Conservation (phyloP, 2,888 invertebrate species). For the Drosophila mulleri region DNA sequence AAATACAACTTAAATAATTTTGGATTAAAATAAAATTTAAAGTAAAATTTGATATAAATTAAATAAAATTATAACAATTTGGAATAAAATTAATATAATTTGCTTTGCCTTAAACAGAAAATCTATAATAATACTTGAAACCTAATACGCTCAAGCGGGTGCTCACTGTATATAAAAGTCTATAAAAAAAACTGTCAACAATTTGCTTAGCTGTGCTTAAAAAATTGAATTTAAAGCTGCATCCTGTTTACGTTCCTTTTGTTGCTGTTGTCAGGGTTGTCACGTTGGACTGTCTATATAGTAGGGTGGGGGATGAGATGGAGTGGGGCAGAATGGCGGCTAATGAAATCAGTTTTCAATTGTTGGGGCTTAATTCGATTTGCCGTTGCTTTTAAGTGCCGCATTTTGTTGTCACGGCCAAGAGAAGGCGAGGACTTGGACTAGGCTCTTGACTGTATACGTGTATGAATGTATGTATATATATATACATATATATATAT, state of each 20-base stretch:
- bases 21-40: too few relatives aligned
- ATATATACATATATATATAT: too few relatives aligned
- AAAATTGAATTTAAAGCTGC: slow-evolving; percentile 12
- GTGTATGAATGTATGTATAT: neutral
- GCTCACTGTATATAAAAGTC: slow-evolving; percentile 3
- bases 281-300: slow-evolving; percentile 1
- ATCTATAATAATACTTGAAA: too few relatives aligned
- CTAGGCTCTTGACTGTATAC: neutral
- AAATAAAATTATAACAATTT: too few relatives aligned
- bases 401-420: slow-evolving; percentile 19
- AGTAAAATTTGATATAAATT: too few relatives aligned
- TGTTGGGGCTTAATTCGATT: slow-evolving; percentile 69
- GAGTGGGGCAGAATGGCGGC: neutral
- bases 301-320: too few relatives aligned
- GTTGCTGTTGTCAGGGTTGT: slow-evolving; percentile 4
- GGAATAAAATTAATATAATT: too few relatives aligned
- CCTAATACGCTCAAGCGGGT: neutral
- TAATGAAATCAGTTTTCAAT: slow-evolving; percentile 68
- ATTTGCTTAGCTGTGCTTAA: slow-evolving; percentile 8
- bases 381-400: slow-evolving; percentile 65
- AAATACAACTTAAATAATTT: too few relatives aligned
- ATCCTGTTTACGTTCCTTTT: slow-evolving; percentile 9
- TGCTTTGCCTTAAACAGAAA: too few relatives aligned
- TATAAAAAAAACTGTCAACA: neutral
- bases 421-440: slow-evolving; percentile 33